These are phyloP conservation scores for Ethmia dodecea DNA, from an alignment of 2,888 invertebrate genomes.

Conservation along the genomic window DNA sequence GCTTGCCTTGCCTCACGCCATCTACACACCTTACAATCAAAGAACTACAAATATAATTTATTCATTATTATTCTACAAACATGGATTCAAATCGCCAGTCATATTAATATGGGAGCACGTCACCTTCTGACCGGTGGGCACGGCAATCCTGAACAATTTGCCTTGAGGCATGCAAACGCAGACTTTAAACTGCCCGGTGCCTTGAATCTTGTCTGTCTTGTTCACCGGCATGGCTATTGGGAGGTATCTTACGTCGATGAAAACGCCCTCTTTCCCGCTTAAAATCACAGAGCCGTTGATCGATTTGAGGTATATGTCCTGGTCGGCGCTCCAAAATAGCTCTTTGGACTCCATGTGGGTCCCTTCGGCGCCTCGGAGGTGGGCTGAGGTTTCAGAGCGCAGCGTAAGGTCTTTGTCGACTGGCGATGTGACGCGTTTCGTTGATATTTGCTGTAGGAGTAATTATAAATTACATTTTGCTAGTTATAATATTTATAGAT, in stretches of 20 bases:
- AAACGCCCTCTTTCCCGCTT: slow-evolving; percentile 83
- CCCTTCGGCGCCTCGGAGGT: slow-evolving; percentile 89
- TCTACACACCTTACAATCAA: no score
- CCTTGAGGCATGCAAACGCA: slow-evolving; percentile 95
- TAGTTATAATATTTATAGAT: no score
- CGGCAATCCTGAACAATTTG: slow-evolving; percentile 87
- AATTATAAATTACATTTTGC: not conserved
- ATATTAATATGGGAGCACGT: slow-evolving; percentile 81
- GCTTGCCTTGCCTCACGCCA: no score
- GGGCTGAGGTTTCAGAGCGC: slow-evolving; percentile 82
- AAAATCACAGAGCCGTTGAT: slow-evolving; percentile 85
- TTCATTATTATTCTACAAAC: slow-evolving; percentile 31
- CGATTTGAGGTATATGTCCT: slow-evolving; percentile 86
- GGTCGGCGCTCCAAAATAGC: slow-evolving; percentile 86
- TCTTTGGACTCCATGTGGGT: slow-evolving; percentile 84
- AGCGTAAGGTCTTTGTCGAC: slow-evolving; percentile 81
- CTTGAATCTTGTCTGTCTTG: slow-evolving; percentile 40
- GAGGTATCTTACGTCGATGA: slow-evolving; percentile 83
- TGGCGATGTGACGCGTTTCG: slow-evolving; percentile 85
- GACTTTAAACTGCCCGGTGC: slow-evolving; percentile 85
- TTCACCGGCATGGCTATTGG: slow-evolving; percentile 78
- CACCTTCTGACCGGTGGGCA: slow-evolving; percentile 77
- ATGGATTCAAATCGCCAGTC: slow-evolving; percentile 80
- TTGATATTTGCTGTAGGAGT: slow-evolving; percentile 74
- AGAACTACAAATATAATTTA: not conserved